Conservation (phyloP, 1,140 invertebrate species). For the Dysdera silvatica region DNA sequence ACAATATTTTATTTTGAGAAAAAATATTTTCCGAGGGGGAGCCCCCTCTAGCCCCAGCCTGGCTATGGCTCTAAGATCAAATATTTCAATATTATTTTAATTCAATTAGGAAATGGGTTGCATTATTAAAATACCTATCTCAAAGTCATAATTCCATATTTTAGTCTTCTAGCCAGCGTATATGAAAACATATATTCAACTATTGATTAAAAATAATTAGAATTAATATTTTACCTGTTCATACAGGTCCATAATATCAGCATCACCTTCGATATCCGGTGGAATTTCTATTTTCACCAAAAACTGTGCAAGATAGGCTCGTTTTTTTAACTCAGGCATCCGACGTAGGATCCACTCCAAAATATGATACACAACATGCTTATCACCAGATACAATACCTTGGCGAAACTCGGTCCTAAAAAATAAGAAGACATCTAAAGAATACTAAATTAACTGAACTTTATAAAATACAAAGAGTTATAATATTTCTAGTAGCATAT, state of each 20-base stretch:
- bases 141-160: no score
- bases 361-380: conserved; percentile 65
- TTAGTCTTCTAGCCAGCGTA: no score
- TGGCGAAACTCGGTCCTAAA: conserved; percentile 53
- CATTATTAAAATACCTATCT: no score
- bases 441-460: neutral
- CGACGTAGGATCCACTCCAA: conserved; percentile 68
- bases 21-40: no score
- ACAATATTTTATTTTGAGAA: no score
- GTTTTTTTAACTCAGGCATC: conserved; percentile 62
- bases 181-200: no score
- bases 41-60: no score
- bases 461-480: neutral
- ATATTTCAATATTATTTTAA: no score
- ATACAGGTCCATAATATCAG: conserved; percentile 61
- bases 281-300: conserved; percentile 71
- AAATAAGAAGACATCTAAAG: neutral
- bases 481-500: neutral
- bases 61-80: no score
- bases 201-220: no score
- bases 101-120: no score
- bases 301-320: conserved; percentile 69
- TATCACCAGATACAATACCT: conserved; percentile 63
- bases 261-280: conserved; percentile 67
- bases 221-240: conserved; percentile 50